Conservation (phyloP, 2,888 invertebrate species). For the Troilus luridus region DNA sequence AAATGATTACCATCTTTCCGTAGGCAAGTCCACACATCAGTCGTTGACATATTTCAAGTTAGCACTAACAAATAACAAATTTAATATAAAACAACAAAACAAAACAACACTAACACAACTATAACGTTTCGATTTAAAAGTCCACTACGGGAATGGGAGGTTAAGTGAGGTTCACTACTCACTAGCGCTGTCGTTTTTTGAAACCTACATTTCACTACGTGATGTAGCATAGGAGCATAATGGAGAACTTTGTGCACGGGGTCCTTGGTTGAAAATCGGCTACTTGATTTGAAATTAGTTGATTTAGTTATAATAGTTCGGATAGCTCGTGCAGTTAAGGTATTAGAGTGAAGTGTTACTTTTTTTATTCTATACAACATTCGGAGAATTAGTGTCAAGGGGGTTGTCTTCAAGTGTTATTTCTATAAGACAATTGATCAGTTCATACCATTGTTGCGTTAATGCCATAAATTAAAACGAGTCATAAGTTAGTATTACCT, state of each 20-base stretch:
- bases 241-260: conserved; percentile 46
- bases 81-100: conserved; percentile 10
- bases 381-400: neutral
- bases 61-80: conserved; percentile 36
- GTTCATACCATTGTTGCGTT: neutral
- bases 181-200: conserved; percentile 51
- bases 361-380: neutral
- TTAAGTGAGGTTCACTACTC: conserved; percentile 26
- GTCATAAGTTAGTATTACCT: conserved; percentile 25
- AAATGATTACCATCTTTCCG: conserved; percentile 60
- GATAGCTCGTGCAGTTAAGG: neutral
- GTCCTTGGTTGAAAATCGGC: neutral
- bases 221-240: conserved; percentile 38
- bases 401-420: conserved; percentile 10
- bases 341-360: conserved; percentile 1
- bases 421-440: neutral
- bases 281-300: neutral
- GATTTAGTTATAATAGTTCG: neutral
- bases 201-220: conserved; percentile 57
- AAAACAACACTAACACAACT: conserved; percentile 26
- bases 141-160: conserved; percentile 26
- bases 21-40: conserved; percentile 61
- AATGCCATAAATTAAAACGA: neutral
- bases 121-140: conserved; percentile 22
- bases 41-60: conserved; percentile 58